Percentiles rank a stretch among this genome's conserved stretches.
Evolutionary conservation across 2,113 vertebrate species (phyloP).

Genomic region (Stigmatopora nigra): DNA sequence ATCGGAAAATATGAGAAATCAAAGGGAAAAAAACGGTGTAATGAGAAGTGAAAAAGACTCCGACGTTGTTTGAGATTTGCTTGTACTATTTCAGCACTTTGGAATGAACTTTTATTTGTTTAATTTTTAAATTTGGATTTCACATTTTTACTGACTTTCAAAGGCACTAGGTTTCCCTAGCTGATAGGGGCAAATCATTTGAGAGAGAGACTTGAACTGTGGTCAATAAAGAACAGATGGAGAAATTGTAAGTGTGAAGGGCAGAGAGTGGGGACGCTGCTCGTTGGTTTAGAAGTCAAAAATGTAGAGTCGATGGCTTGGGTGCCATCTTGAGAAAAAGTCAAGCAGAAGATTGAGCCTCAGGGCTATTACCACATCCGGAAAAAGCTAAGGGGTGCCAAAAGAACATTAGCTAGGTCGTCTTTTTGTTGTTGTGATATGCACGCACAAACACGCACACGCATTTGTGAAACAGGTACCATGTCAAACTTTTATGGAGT

Average conservation of each 20-base stretch:
- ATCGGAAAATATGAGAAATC: not conserved
- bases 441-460: not conserved
- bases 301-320: conserved; percentile 41
- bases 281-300: conserved; percentile 38
- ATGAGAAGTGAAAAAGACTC: not conserved
- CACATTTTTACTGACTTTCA: no score
- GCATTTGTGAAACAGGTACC: conserved; percentile 6
- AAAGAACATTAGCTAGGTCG: not conserved
- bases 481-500: not conserved
- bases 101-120: conserved; percentile 46
- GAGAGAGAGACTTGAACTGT: conserved; percentile 26
- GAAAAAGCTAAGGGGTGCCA: conserved; percentile 11
- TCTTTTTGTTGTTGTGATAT: conserved; percentile 1
- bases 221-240: conserved; percentile 49
- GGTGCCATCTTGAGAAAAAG: conserved; percentile 58
- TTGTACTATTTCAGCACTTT: conserved; percentile 36
- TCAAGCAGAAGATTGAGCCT: conserved; percentile 37
- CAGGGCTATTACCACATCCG: conserved; percentile 17
- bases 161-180: conserved; percentile 9
- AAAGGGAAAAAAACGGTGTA: not conserved
- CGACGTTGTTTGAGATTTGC: not conserved
- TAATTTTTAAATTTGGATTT: no score
- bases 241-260: conserved; percentile 43
- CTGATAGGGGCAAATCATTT: conserved; percentile 33
- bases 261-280: conserved; percentile 37